phyloP scores from a whole-genome alignment of 1,140 invertebrate species.

The Mizuhopecten yessoensis region DNA sequence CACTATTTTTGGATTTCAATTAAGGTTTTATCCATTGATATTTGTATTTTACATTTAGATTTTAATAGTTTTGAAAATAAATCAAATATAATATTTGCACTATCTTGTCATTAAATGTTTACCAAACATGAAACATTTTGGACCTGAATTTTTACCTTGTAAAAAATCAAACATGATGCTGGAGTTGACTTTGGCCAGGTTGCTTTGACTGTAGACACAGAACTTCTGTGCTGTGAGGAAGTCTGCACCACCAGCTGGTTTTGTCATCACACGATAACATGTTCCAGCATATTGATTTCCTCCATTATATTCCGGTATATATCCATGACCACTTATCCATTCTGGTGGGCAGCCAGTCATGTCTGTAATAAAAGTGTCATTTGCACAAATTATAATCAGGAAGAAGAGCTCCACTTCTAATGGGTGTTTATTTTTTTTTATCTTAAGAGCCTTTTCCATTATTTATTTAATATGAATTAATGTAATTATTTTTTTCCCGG shows the following conservation, averaged over 20 bases:
- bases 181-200: not conserved
- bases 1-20: too few species aligned
- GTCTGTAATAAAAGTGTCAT: not conserved
- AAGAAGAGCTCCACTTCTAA: too few species aligned
- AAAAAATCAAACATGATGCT: not conserved
- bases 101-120: too few species aligned
- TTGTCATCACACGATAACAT: not conserved
- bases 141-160: not conserved
- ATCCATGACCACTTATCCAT: not conserved
- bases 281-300: not conserved
- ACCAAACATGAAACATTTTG: not conserved
- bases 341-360: not conserved
- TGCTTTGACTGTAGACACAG: constrained; percentile 19
- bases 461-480: too few species aligned
- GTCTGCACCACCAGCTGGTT: not conserved
- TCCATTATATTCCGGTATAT: not conserved
- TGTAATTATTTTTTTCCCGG: too few species aligned
- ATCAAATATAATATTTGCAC: too few species aligned
- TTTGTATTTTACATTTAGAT: too few species aligned
- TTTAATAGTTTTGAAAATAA: too few species aligned
- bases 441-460: too few species aligned
- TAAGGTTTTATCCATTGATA: too few species aligned
- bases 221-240: not conserved
- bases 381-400: too few species aligned
- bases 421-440: too few species aligned